A percentile compares a stretch with the other conserved stretches of the same genome.
These are phyloP conservation scores for Drosophila birchii DNA, from an alignment of 2,888 invertebrate species.

Conservation along the genomic window DNA sequence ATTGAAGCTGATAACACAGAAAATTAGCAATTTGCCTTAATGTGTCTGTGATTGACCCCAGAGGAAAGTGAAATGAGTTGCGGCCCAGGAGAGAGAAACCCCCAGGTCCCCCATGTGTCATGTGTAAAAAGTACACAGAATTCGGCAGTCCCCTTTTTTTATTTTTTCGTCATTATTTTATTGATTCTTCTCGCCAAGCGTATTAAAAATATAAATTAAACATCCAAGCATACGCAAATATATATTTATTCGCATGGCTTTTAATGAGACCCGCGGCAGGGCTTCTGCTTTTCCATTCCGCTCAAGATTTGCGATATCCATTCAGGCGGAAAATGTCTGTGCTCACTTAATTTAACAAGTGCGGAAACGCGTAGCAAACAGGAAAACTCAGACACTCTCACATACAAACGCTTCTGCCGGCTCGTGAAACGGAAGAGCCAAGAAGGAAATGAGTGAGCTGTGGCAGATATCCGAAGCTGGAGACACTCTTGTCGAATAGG, in stretches of 20 bases:
- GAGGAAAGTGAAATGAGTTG: constrained; percentile 27
- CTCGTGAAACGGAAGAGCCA: not conserved
- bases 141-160: constrained; percentile 14
- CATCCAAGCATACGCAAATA: constrained; percentile 26
- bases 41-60: constrained; percentile 69
- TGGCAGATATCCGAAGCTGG: not conserved
- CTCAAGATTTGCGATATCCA: constrained; percentile 66
- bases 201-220: constrained; percentile 21
- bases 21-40: constrained; percentile 73
- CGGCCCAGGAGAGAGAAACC: not conserved
- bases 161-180: constrained; percentile 23
- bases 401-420: not conserved
- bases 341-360: constrained; percentile 60
- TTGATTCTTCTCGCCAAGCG: constrained; percentile 35
- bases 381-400: constrained; percentile 22
- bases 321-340: constrained; percentile 59
- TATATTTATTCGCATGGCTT: constrained; percentile 19
- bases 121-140: constrained; percentile 5
- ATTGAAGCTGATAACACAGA: constrained; percentile 43
- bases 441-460: constrained; percentile 4
- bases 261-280: constrained; percentile 50
- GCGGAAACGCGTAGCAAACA: constrained; percentile 42
- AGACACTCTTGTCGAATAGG: constrained; percentile 1
- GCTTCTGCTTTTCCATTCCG: constrained; percentile 7
- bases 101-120: constrained; percentile 27